phyloP scores from a whole-genome alignment of 1,140 invertebrate genomes.

The Neodiprion fabricii region DNA sequence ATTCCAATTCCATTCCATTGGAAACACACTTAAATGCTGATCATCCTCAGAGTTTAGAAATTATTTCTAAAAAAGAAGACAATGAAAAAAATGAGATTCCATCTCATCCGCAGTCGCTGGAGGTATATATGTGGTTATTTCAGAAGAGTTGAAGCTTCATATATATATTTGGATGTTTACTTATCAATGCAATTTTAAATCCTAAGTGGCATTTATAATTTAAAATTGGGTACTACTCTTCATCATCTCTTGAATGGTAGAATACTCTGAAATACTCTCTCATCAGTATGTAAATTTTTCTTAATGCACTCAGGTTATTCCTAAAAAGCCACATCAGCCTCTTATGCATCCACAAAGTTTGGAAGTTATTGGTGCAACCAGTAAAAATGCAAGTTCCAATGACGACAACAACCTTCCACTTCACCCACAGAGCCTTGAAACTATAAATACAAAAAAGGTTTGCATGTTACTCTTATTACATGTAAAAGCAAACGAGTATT shows the following conservation, averaged over 20 bases:
- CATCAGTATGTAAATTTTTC: background rate
- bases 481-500: no score
- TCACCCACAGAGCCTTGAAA: conserved; percentile 60
- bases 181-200: no score
- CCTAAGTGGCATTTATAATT: no score
- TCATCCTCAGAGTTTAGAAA: conserved; percentile 57
- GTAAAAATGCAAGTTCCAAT: conserved; percentile 51
- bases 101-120: conserved; percentile 57
- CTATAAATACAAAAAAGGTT: conserved; percentile 58
- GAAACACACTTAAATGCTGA: conserved; percentile 51
- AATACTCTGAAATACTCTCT: no score
- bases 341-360: conserved; percentile 58
- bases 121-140: conserved; percentile 37
- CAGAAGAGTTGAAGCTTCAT: no score
- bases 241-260: no score
- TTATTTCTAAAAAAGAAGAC: conserved; percentile 57
- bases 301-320: conserved; percentile 47
- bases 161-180: no score
- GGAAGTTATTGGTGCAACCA: conserved; percentile 57
- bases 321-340: conserved; percentile 55
- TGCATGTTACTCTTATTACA: background rate
- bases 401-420: conserved; percentile 61
- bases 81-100: conserved; percentile 57
- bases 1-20: conserved; percentile 52
- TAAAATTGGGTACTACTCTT: background rate